Conservation (phyloP, 2,113 vertebrate species). For the Blennius ocellaris region DNA sequence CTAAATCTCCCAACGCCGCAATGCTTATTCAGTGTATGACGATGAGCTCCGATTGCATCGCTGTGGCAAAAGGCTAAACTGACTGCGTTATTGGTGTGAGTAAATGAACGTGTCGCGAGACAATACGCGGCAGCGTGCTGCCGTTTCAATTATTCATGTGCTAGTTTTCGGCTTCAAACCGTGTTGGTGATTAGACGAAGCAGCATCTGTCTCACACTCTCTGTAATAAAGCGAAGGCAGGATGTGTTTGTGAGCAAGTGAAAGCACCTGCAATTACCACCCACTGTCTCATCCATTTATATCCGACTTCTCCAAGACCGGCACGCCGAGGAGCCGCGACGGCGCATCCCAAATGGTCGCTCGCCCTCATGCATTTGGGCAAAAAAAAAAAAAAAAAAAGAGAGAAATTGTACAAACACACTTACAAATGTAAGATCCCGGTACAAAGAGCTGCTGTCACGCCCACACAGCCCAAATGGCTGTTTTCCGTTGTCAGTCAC, state of each 20-base stretch:
- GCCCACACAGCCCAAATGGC: conserved; percentile 64
- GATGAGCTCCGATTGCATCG: too few species aligned
- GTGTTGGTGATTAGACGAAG: conserved; percentile 33
- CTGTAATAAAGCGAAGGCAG: conserved; percentile 44
- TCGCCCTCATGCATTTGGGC: conserved; percentile 43
- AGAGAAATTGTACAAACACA: conserved; percentile 58
- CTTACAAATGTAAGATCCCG: conserved; percentile 52
- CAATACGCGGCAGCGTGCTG: not conserved
- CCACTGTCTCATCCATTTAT: conserved; percentile 55
- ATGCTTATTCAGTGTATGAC: not conserved
- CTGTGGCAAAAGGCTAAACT: not conserved
- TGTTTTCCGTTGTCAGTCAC: conserved; percentile 78
- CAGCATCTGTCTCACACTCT: conserved; percentile 32
- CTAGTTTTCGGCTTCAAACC: conserved; percentile 18
- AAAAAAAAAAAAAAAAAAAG: too few species aligned
- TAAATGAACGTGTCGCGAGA: not conserved
- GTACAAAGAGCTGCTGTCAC: conserved; percentile 63
- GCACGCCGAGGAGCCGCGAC: too few species aligned
- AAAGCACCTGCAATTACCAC: conserved; percentile 77
- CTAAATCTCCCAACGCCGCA: not conserved
- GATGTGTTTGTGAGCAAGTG: conserved; percentile 42
- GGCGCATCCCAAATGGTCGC: conserved; percentile 40
- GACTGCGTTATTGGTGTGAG: not conserved
- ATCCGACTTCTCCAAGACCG: conserved; percentile 38
- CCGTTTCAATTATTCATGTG: not conserved